phyloP scores from a whole-genome alignment of 2,888 invertebrate genomes.

The Mythimna loreyi region DNA sequence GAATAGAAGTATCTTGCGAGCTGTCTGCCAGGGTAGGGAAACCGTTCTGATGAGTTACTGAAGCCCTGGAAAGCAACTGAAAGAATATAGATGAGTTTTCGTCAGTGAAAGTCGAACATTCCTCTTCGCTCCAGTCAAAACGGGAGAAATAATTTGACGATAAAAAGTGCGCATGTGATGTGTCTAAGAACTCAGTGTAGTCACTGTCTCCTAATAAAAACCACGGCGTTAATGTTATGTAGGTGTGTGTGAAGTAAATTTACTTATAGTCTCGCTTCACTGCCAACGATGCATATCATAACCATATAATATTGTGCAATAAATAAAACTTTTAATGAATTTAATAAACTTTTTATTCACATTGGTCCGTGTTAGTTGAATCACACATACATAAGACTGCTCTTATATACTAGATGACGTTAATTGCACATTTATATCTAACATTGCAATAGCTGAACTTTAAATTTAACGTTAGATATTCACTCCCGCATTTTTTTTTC shows the following conservation, averaged over 20 bases:
- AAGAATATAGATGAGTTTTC: too few relatives aligned
- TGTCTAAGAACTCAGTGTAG: neutral
- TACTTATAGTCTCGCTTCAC: slow-evolving; percentile 54
- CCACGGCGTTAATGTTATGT: slow-evolving; percentile 33
- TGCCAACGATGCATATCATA: slow-evolving; percentile 57
- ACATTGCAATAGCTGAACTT: slow-evolving; percentile 45
- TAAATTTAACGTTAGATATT: slow-evolving; percentile 10
- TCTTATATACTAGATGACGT: slow-evolving; percentile 54
- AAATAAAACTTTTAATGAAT: slow-evolving; percentile 75
- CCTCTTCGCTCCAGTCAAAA: too few relatives aligned
- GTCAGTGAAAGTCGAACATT: too few relatives aligned
- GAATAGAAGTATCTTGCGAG: neutral
- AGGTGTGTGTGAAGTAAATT: slow-evolving; percentile 41
- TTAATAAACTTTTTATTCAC: slow-evolving; percentile 77
- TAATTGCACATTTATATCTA: slow-evolving; percentile 56
- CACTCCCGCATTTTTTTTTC: neutral
- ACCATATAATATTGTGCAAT: slow-evolving; percentile 62
- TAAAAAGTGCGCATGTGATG: neutral
- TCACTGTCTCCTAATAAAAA: slow-evolving; percentile 26
- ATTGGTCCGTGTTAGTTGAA: slow-evolving; percentile 71
- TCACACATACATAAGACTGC: slow-evolving; percentile 64
- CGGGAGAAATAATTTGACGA: too few relatives aligned
- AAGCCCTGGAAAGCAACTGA: too few relatives aligned
- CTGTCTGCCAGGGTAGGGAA: too few relatives aligned
- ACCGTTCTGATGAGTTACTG: too few relatives aligned